These are phyloP conservation scores for Cairina moschata DNA, from an alignment of 2,113 vertebrate genomes.

Conservation along the genomic window DNA sequence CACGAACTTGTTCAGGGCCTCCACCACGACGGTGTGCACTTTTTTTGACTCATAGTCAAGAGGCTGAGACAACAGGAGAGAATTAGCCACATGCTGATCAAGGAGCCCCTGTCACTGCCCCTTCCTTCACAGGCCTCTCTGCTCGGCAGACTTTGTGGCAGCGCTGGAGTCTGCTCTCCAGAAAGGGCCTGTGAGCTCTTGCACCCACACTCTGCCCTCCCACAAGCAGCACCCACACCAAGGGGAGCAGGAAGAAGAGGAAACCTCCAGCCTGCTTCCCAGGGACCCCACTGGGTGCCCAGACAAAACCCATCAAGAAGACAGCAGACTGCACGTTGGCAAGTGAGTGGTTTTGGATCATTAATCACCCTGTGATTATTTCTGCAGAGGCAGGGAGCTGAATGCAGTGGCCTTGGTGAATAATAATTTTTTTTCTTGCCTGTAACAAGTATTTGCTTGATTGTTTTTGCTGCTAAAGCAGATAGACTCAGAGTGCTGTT, in stretches of 20 bases:
- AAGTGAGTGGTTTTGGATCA: neutral
- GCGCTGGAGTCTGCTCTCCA: neutral
- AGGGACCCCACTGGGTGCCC: no score
- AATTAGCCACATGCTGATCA: neutral
- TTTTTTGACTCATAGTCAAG: slow-evolving; percentile 93
- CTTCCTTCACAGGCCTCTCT: neutral
- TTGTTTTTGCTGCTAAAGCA: slow-evolving; percentile 38
- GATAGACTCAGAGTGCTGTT: neutral
- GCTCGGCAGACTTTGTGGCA: rapidly evolving
- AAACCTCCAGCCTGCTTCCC: neutral
- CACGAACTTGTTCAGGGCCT: slow-evolving; percentile 95
- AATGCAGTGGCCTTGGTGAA: neutral
- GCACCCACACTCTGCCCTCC: neutral
- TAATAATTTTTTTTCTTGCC: neutral
- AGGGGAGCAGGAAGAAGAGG: neutral
- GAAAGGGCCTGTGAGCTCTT: neutral
- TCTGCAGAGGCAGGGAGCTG: neutral
- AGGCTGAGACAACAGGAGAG: slow-evolving; percentile 72
- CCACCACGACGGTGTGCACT: slow-evolving; percentile 92
- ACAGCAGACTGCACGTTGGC: neutral
- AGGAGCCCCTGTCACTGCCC: neutral
- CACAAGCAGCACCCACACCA: rapidly evolving
- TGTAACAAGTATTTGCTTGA: neutral
- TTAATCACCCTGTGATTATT: slow-evolving; percentile 25
- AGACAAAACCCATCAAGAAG: neutral